Conservation (phyloP, 2,797 vertebrate species). For the Basileuterus tristriatus region DNA sequence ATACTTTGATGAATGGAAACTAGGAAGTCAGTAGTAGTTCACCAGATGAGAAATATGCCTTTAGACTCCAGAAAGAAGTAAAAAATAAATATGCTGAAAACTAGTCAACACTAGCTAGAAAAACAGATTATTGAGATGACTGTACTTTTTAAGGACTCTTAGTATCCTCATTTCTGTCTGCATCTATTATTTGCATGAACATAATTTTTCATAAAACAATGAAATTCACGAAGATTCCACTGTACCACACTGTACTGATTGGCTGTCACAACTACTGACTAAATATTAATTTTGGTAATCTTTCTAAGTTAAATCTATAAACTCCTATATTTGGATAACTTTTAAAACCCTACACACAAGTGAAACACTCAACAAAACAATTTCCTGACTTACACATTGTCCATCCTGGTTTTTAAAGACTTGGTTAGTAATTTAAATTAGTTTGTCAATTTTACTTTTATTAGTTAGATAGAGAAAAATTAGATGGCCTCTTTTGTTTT, state of each 20-base stretch:
- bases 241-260: not conserved
- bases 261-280: not conserved
- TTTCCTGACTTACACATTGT: not conserved
- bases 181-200: not conserved
- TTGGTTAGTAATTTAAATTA: not conserved
- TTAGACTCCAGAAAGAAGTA: not conserved
- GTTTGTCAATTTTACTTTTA: not conserved
- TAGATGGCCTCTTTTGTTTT: not conserved
- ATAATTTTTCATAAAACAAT: conserved; percentile 11
- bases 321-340: not conserved
- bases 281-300: conserved; percentile 4
- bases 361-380: not conserved
- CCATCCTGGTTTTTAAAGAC: not conserved
- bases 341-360: not conserved
- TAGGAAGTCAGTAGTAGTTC: not conserved
- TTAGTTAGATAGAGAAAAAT: not conserved
- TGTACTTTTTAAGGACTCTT: not conserved
- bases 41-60: not conserved
- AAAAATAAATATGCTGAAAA: not conserved
- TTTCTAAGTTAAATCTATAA: conserved; percentile 13
- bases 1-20: not conserved
- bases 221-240: conserved; percentile 3
- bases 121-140: not conserved
- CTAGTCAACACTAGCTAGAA: not conserved
- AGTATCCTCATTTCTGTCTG: not conserved